Conservation (phyloP, 2,113 vertebrate species). For the crab-eating macaque (Macaca fascicularis) region T2T-MFA8v1.1 NC_088392.1:55414501-55415000, state of each 20-base stretch:
- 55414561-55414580: background rate
- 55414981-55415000: background rate
- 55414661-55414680: background rate
- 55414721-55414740: background rate
- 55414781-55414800: background rate
- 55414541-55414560: background rate
- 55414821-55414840: background rate
- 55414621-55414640: background rate
- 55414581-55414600: background rate
- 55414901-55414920: background rate
- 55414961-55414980: background rate
- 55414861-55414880: background rate
- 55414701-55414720: background rate
- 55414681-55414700: background rate
- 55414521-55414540: background rate
- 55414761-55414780: background rate
- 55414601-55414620: background rate
- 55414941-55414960: background rate
- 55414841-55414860: background rate
- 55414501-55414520: background rate
- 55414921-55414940: background rate
- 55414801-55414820: background rate
- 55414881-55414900: background rate
- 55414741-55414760: background rate
- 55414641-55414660: background rate